A percentile compares a stretch with the other conserved stretches of the same genome.
phyloP scores from a whole-genome alignment of 1,140 invertebrate species.

The Sipha flava region DNA sequence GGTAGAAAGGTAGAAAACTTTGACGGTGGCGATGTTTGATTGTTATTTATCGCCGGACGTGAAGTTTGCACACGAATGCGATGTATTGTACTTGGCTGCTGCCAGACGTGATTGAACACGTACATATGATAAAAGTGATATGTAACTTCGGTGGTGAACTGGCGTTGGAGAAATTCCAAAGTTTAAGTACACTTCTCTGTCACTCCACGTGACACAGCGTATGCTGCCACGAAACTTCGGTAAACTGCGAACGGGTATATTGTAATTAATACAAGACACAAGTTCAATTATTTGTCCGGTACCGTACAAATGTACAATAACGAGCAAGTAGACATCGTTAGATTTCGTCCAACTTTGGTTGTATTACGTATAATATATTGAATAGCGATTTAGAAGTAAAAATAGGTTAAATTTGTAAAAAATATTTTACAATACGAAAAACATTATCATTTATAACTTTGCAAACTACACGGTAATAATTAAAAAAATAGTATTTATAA shows the following conservation, averaged over 20 bases:
- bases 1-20: not conserved
- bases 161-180: not conserved
- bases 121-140: not conserved
- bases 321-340: not conserved
- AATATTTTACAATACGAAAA: no score
- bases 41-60: not conserved
- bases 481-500: no score
- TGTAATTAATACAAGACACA: slow-evolving; percentile 12
- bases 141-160: not conserved
- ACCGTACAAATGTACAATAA: not conserved
- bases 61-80: not conserved
- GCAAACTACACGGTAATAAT: no score
- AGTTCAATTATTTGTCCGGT: not conserved
- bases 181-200: slow-evolving; percentile 18
- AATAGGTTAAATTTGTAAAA: no score
- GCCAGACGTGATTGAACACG: not conserved
- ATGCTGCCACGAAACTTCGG: not conserved
- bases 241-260: not conserved
- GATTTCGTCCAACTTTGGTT: not conserved
- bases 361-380: no score
- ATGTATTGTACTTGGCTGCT: not conserved
- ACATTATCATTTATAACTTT: no score
- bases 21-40: not conserved
- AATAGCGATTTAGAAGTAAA: no score
- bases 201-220: not conserved